phyloP scores from a whole-genome alignment of 2,888 invertebrate species.

The Latheticus oryzae region DNA sequence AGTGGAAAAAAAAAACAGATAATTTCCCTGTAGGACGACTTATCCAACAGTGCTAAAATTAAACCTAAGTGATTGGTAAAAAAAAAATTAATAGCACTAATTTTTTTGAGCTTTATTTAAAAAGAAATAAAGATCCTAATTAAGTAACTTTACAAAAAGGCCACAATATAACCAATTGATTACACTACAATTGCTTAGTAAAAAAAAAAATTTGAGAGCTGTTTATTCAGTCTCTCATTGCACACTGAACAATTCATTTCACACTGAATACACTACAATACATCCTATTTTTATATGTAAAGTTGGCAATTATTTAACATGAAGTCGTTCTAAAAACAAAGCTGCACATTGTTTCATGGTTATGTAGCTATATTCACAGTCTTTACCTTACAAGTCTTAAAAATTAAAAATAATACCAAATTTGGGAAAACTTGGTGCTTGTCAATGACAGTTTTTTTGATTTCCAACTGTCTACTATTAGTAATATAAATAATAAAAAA shows the following conservation, averaged over 20 bases:
- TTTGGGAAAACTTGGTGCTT: conserved; percentile 39
- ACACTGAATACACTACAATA: conserved; percentile 54
- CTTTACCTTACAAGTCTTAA: conserved; percentile 54
- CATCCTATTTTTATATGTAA: conserved; percentile 50
- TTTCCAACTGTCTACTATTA: conserved; percentile 39
- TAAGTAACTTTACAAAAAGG: conserved; percentile 23
- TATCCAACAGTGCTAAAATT: conserved; percentile 5
- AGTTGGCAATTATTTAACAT: conserved; percentile 50
- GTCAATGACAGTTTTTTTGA: conserved; percentile 24
- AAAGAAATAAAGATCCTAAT: conserved; percentile 7
- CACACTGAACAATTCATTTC: conserved; percentile 58
- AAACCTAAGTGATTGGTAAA: too few species aligned
- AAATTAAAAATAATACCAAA: conserved; percentile 45
- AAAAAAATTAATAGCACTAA: conserved; percentile 8
- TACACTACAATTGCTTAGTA: conserved; percentile 28
- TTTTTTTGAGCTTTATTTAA: conserved; percentile 16
- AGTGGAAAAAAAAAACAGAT: conserved; percentile 13
- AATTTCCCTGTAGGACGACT: conserved; percentile 32
- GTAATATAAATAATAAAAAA: too few species aligned
- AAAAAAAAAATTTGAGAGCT: conserved; percentile 39
- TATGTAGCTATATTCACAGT: conserved; percentile 52
- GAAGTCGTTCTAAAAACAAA: conserved; percentile 47
- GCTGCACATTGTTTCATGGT: conserved; percentile 49
- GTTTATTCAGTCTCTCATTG: conserved; percentile 60
- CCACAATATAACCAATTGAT: conserved; percentile 29